Base-by-base conservation (phyloP, 2,797 vertebrate species). In the Pygocentrus nattereri region DNA sequence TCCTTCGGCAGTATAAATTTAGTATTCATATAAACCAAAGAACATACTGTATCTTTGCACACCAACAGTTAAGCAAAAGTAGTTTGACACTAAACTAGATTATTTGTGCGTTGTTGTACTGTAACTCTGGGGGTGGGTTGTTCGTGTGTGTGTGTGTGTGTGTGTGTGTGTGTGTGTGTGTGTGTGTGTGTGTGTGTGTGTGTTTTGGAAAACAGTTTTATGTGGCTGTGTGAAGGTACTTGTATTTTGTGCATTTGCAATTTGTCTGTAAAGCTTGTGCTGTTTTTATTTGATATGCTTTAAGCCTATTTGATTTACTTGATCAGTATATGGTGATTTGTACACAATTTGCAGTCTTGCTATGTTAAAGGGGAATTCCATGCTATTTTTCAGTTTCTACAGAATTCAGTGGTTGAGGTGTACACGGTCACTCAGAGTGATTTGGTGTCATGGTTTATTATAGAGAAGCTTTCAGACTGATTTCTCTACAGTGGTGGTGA, bases 51-150 rank as follows among this genome's bases (percentile, higher is more conserved):
- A 80, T 81, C 84, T 90, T 89, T 91, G 82, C 89, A 87, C 85
- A 87, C 84, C 70, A 74, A 70, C 75, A 78, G 77, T 79, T 85
- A 80, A 79, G 47, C 49, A 82, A 85, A 79, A 87, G 84, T 88
- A 89, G 83, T 83, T 85, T 86, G 80, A 90, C 90, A 90, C 90
- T 91, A 91, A 89, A 84, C 30, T 74, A 72, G 73, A 23, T 72
- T 67, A 52, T 68, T 73, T 34, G 47, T 82, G 78, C 67, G 13
- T 68, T 79, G 59, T 80, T 74, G 68, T 86, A 58, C 70, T 71
- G 52, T 67, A 71, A 30, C 23, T 56, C 49, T 23, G 65, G 64
- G n/a, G 47, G 18, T 34, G n/a, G 54, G 34, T 52, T 52, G 16
- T 52, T 18, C 76, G 1, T 27, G 10, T 61, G 69, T 74, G 12